A percentile compares a stretch with the other conserved stretches of the same genome.
phyloP scores from a whole-genome alignment of 2,797 vertebrate species.

The Parotocinclus haroldoi region DNA sequence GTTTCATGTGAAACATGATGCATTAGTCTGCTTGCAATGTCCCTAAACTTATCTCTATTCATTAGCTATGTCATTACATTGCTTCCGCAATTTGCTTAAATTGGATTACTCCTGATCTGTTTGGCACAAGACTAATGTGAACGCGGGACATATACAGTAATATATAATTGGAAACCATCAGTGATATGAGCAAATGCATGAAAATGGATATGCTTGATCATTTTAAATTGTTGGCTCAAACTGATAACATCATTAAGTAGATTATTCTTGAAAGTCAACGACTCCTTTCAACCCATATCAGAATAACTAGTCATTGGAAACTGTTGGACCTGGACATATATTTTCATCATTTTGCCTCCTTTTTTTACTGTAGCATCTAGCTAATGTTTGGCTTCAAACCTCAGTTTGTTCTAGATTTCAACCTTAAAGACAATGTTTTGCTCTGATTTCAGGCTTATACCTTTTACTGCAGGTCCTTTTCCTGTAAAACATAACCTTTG shows the following conservation, averaged over 20 bases:
- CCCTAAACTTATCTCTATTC: slow-evolving; percentile 44
- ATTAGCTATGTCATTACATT: slow-evolving; percentile 54
- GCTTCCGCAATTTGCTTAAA: slow-evolving; percentile 44
- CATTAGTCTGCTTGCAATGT: slow-evolving; percentile 17
- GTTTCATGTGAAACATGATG: slow-evolving; percentile 14
- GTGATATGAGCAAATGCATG: slow-evolving; percentile 30
- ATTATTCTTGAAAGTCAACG: slow-evolving; percentile 20
- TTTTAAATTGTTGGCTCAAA: slow-evolving; percentile 25
- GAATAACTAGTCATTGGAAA: slow-evolving; percentile 31
- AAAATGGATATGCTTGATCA: slow-evolving; percentile 37
- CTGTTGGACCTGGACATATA: slow-evolving; percentile 1
- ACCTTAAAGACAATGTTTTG: no score
- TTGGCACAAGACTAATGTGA: slow-evolving; percentile 37
- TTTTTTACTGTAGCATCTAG: no score
- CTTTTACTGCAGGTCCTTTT: no score
- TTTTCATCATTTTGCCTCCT: slow-evolving; percentile 1
- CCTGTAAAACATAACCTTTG: no score
- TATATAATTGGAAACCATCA: slow-evolving; percentile 32
- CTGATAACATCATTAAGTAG: slow-evolving; percentile 26
- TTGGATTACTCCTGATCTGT: slow-evolving; percentile 55
- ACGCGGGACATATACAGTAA: slow-evolving; percentile 28
- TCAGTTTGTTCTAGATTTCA: no score
- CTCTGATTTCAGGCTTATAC: no score
- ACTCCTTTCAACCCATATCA: slow-evolving; percentile 10
- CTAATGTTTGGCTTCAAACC: no score